Percentiles rank a stretch among this genome's conserved stretches.
Evolutionary conservation across 2,797 vertebrate genomes (phyloP).

Genomic region (Alouatta caraya): DNA sequence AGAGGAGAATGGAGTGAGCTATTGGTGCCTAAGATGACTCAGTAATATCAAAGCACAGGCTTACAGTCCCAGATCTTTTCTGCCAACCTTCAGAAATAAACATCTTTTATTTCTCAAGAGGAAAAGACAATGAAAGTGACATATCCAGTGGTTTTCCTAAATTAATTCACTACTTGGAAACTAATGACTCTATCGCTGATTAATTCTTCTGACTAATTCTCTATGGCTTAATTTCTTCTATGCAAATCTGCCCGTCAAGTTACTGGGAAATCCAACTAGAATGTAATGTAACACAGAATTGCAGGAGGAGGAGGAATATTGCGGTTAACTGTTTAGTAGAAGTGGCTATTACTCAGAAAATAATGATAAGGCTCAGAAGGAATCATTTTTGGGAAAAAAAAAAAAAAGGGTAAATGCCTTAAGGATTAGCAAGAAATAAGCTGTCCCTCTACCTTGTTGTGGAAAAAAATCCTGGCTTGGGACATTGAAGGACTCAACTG

Average conservation of each 20-base stretch:
- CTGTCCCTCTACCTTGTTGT: not conserved
- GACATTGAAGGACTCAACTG: not conserved
- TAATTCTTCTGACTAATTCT: conserved; percentile 35
- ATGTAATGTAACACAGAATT: not conserved
- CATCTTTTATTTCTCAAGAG: conserved; percentile 17
- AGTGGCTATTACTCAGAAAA: conserved; percentile 34
- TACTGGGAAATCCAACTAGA: not conserved
- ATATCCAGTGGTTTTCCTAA: conserved; percentile 1
- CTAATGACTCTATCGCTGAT: conserved; percentile 24
- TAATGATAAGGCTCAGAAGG: not conserved
- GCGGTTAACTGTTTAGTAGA: not conserved
- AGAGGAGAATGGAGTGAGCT: not conserved
- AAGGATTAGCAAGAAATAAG: not conserved
- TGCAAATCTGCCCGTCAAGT: not conserved
- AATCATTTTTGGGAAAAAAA: not conserved
- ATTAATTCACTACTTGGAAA: conserved; percentile 3
- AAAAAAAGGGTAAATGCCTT: not conserved
- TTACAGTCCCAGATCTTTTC: not conserved
- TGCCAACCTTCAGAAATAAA: not conserved
- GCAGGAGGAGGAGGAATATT: not conserved
- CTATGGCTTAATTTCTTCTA: conserved; percentile 12
- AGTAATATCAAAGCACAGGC: not conserved
- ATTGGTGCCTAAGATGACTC: not conserved
- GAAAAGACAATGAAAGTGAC: conserved; percentile 27
- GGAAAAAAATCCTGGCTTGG: not conserved